These are phyloP conservation scores for Athripsodes cinereus DNA, from an alignment of 2,888 invertebrate genomes.

Conservation along the genomic window DNA sequence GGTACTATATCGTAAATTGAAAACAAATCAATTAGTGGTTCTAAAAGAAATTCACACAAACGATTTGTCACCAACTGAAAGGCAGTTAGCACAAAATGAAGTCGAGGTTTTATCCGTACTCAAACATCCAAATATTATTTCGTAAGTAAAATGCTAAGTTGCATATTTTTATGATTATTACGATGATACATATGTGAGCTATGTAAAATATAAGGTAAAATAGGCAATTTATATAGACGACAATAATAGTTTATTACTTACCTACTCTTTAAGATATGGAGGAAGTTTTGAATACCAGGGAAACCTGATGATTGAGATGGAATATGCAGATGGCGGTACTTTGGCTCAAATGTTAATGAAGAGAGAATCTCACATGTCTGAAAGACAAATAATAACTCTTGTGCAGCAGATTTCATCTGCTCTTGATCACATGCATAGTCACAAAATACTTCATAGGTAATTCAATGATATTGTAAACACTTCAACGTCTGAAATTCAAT, in stretches of 20 bases:
- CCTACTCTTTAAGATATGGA: constrained; percentile 47
- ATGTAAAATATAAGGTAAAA: no score
- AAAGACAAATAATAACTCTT: constrained; percentile 55
- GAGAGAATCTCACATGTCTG: constrained; percentile 48
- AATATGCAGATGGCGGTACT: constrained; percentile 71
- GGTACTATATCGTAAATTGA: constrained; percentile 56
- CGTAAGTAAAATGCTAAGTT: no score
- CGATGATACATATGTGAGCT: no score
- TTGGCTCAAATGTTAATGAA: constrained; percentile 57
- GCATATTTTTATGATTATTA: no score
- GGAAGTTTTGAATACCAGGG: constrained; percentile 70
- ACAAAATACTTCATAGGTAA: constrained; percentile 56
- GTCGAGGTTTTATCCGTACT: constrained; percentile 62
- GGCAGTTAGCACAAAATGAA: constrained; percentile 64
- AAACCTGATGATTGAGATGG: constrained; percentile 69
- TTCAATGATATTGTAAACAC: no score
- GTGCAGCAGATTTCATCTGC: constrained; percentile 65
- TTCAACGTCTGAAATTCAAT: no score
- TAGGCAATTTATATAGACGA: no score
- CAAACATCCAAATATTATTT: constrained; percentile 68
- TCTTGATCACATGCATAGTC: constrained; percentile 63
- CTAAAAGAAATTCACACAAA: constrained; percentile 69
- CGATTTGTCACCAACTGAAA: constrained; percentile 59
- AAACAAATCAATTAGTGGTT: constrained; percentile 60
- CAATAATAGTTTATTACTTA: no score